Percentiles rank a stretch among this genome's conserved stretches.
These are phyloP conservation scores for Chrysolina haemoptera DNA, from an alignment of 2,888 invertebrate species.

Conservation along the genomic window DNA sequence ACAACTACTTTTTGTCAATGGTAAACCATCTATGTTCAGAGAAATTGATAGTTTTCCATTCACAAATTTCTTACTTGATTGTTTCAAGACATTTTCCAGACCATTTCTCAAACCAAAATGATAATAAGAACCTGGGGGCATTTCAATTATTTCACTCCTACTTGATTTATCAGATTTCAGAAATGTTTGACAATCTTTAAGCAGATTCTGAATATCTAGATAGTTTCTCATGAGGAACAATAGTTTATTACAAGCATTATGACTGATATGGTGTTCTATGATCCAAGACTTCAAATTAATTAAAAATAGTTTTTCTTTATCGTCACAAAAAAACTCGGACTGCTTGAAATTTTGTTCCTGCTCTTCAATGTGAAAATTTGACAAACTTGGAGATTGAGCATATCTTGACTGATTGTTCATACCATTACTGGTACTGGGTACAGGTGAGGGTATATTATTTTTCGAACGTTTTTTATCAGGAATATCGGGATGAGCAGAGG, in stretches of 20 bases:
- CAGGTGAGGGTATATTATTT: neutral
- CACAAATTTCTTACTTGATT: neutral
- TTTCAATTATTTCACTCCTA: neutral
- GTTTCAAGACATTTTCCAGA: neutral
- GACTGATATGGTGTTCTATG: neutral
- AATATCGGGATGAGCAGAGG: neutral
- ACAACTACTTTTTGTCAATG: too few relatives aligned
- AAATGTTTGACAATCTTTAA: neutral
- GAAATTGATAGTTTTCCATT: neutral
- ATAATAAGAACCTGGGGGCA: neutral
- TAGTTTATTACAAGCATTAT: neutral
- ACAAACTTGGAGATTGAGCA: neutral
- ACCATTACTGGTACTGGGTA: neutral
- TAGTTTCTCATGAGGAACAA: neutral
- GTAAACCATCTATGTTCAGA: neutral
- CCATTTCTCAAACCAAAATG: too few relatives aligned
- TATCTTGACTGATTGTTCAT: neutral
- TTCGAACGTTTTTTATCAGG: neutral
- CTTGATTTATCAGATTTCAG: neutral
- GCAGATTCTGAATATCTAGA: neutral
- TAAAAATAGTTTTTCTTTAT: neutral
- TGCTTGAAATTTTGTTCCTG: neutral
- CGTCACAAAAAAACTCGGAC: neutral
- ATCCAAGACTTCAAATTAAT: neutral
- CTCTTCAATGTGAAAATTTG: neutral